These are phyloP conservation scores for Bovichtus variegatus DNA, from an alignment of 2,797 vertebrate species.

Conservation along the genomic window DNA sequence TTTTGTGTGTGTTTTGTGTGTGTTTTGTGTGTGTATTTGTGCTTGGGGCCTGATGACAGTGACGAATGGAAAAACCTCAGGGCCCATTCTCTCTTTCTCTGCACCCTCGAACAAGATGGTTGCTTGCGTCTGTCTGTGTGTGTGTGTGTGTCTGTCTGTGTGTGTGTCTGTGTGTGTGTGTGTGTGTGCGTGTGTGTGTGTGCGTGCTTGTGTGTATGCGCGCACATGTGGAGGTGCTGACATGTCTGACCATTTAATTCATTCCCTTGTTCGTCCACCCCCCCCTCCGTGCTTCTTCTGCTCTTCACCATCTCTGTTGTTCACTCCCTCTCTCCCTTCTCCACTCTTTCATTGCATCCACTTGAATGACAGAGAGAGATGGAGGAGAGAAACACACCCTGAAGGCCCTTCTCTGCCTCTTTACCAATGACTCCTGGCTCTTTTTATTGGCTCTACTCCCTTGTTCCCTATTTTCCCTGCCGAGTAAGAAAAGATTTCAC, in stretches of 20 bases:
- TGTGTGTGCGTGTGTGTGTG: constrained; percentile 7
- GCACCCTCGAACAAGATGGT: constrained; percentile 19
- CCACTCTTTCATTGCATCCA: constrained; percentile 48
- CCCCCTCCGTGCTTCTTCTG: constrained; percentile 49
- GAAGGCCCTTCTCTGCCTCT: constrained; percentile 33
- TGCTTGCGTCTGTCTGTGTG: constrained; percentile 5
- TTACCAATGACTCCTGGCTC: constrained; percentile 39
- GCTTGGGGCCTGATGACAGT: constrained; percentile 68
- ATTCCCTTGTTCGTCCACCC: constrained; percentile 51
- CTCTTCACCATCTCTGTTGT: constrained; percentile 38
- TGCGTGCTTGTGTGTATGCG: constrained; percentile 6
- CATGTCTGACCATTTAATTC: constrained; percentile 63
- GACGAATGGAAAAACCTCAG: constrained; percentile 76
- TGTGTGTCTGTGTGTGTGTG: constrained; percentile 9
- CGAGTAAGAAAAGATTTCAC: constrained; percentile 13
- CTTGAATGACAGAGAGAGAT: constrained; percentile 52
- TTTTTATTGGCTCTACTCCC: constrained; percentile 61
- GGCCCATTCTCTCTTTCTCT: constrained; percentile 54
- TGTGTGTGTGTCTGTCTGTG: constrained; percentile 1
- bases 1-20: too few species aligned
- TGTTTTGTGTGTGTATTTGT: not conserved
- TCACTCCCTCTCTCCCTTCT: constrained; percentile 29
- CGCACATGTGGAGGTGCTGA: constrained; percentile 41
- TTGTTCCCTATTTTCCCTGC: constrained; percentile 21
- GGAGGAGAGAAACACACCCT: constrained; percentile 32